These are phyloP conservation scores for Illadopsis cleaveri DNA, from an alignment of 2,113 vertebrate species.

Conservation along the genomic window DNA sequence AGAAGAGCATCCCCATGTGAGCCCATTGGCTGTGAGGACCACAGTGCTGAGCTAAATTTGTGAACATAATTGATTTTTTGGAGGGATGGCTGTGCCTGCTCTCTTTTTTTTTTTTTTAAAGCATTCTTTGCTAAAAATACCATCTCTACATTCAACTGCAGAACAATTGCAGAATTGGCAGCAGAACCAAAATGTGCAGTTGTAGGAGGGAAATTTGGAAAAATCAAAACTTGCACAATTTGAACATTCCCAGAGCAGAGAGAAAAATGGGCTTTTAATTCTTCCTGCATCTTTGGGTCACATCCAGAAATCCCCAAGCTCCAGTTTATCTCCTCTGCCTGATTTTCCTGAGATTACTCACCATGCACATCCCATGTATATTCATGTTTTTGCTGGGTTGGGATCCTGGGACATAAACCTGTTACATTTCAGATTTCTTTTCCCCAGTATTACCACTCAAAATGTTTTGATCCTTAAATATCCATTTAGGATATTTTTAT, in stretches of 20 bases:
- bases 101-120: background rate
- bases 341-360: background rate
- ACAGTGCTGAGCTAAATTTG: background rate
- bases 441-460: background rate
- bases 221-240: background rate
- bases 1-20: background rate
- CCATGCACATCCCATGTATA: background rate
- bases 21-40: background rate
- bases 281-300: background rate
- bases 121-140: background rate
- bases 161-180: background rate
- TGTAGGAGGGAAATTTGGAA: background rate
- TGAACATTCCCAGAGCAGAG: background rate
- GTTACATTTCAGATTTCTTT: background rate
- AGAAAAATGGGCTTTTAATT: background rate
- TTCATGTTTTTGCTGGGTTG: background rate
- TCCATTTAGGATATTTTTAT: no score
- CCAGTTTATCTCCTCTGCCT: background rate
- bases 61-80: background rate
- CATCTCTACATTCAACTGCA: background rate
- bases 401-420: background rate
- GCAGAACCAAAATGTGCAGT: accelerated
- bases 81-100: background rate
- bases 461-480: background rate
- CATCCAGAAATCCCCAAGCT: background rate